Base-by-base conservation (phyloP, 2,113 vertebrate genomes). In the Climacteris rufus region DNA sequence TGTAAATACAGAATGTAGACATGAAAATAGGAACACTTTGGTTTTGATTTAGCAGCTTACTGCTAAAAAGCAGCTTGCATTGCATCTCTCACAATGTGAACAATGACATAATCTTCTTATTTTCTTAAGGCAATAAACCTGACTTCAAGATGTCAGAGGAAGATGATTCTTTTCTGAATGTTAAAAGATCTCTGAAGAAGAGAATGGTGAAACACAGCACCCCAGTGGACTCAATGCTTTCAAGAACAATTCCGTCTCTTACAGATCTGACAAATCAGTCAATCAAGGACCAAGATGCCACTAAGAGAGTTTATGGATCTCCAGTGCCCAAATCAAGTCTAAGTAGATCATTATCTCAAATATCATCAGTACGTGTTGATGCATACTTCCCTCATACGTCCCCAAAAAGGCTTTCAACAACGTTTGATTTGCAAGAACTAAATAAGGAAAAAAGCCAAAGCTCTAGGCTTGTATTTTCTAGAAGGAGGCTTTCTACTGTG, bases 401-500 rank as follows among this genome's bases (percentile, higher is more conserved):
- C 25, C 95, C 92, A 0, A 65, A 37, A 69, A 76, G 15, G 30
- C n/a, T 42, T 65, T 82, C 95, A 50, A 30, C n/a, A 10, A 24
- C 5, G 10, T 44, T 57, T 61, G 87, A 83, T n/a, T 70, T 23
- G 0, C 90, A 96, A 83, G 96, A 90, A 45, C 22, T 23, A 42
- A 90, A 37, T 35, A 45, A 83, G 53, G 90, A 96, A 20, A 53
- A 7, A 35, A 96, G 64, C 49, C 92, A 83, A 77, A 85, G 60
- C 50, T 92, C 93, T 85, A 42, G 0, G 19, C 22, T 21, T 69
- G 15, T 10, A 1, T 90, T 95, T 94, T 86, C 94, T 69, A 95
- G 88, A 91, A 95, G 50, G 28, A 85, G 88, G 24, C 95, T 97
- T 72, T 97, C 97, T 19, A 97, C 96, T 0, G 96, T 97, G 33